These are phyloP conservation scores for Tiphia femorata DNA, from an alignment of 2,888 invertebrate genomes.

Conservation along the genomic window DNA sequence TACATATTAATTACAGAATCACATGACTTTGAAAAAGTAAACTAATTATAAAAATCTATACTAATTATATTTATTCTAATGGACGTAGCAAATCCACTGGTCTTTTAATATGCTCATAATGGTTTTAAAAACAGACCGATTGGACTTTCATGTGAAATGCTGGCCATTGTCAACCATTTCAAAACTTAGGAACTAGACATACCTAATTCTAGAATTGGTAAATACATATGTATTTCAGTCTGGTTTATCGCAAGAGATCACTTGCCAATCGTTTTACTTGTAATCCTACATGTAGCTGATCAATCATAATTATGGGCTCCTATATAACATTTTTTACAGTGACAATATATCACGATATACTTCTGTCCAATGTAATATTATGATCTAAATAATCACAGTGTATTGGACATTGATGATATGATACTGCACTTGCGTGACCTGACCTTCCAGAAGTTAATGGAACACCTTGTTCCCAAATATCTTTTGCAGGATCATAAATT, in stretches of 20 bases:
- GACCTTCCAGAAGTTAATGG: slow-evolving; percentile 88
- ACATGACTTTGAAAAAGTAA: slow-evolving; percentile 26
- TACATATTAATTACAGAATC: slow-evolving; percentile 26
- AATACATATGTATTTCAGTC: slow-evolving; percentile 32
- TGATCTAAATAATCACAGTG: slow-evolving; percentile 66
- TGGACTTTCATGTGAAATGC: slow-evolving; percentile 15
- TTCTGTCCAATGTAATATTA: slow-evolving; percentile 33
- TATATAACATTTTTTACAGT: no score
- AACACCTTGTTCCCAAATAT: slow-evolving; percentile 83
- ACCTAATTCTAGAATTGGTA: slow-evolving; percentile 12
- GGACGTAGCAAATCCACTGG: slow-evolving; percentile 26
- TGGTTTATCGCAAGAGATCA: slow-evolving; percentile 10
- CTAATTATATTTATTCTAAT: slow-evolving; percentile 25
- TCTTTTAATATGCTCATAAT: slow-evolving; percentile 13
- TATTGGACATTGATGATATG: slow-evolving; percentile 78
- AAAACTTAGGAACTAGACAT: slow-evolving; percentile 21
- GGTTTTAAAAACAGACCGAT: slow-evolving; percentile 9
- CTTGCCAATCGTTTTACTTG: slow-evolving; percentile 1
- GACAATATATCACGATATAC: slow-evolving; percentile 40
- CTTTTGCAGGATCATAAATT: slow-evolving; percentile 84
- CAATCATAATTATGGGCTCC: no score
- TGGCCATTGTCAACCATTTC: slow-evolving; percentile 8
- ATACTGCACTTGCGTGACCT: slow-evolving; percentile 92
- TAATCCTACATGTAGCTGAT: no score
- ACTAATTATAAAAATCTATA: no score